A percentile compares a stretch with the other conserved stretches of the same genome.
phyloP scores from a whole-genome alignment of 2,888 invertebrate genomes.

The Sphinx pinastri region DNA sequence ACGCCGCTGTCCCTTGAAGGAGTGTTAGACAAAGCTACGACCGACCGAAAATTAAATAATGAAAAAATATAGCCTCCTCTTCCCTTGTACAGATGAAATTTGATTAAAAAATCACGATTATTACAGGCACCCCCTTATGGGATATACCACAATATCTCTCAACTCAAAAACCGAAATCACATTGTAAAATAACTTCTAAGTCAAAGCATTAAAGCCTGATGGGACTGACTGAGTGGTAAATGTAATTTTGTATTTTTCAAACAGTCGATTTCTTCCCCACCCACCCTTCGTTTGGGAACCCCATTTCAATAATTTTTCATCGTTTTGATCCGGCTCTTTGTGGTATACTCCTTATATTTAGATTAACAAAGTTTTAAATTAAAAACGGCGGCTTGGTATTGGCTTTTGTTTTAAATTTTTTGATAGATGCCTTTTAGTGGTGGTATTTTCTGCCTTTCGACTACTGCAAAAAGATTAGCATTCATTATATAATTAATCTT shows the following conservation, averaged over 20 bases:
- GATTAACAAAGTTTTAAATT: conserved; percentile 84
- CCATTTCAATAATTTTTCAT: conserved; percentile 84
- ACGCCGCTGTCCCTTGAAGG: conserved; percentile 76
- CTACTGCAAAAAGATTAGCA: too few species aligned
- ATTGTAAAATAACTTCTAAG: conserved; percentile 42
- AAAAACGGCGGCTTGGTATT: conserved; percentile 76
- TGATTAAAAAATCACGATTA: conserved; percentile 86
- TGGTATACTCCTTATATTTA: conserved; percentile 78
- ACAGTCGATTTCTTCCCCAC: conserved; percentile 72
- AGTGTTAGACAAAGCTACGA: conserved; percentile 70
- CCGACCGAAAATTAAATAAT: conserved; percentile 83
- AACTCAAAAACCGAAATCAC: conserved; percentile 31
- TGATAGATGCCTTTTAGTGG: conserved; percentile 28
- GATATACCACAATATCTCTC: conserved; percentile 55
- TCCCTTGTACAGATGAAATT: conserved; percentile 83
- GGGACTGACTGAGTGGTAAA: conserved; percentile 39
- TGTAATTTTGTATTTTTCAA: conserved; percentile 60
- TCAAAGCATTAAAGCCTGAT: conserved; percentile 31
- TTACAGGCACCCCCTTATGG: conserved; percentile 75
- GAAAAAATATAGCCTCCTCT: conserved; percentile 83
- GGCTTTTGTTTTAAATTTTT: conserved; percentile 46
- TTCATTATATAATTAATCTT: too few species aligned
- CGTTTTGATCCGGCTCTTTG: conserved; percentile 81
- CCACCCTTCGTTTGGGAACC: conserved; percentile 62
- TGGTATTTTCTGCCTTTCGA: not conserved